Base-by-base conservation (phyloP, 2,888 invertebrate species). In the Diachrysia chrysitis region DNA sequence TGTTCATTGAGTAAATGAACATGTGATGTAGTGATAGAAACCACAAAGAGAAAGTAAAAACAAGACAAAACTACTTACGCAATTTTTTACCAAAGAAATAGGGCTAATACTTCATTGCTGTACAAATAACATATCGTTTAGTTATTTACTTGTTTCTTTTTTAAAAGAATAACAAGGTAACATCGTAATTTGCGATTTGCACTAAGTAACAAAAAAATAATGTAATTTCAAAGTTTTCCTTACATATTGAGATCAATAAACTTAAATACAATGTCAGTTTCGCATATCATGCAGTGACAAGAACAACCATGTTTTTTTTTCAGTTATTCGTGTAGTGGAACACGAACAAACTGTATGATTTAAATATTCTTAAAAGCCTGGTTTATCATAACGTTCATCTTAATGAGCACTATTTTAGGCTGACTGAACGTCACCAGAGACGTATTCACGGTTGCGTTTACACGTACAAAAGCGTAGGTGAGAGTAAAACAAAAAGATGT, bases 401-500 rank as follows among this genome's bases (percentile, higher is more conserved):
- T 85, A 85, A 85, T 86, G 86, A 87, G 83, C 72, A 87, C 86
- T 85, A 87, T 88, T 89, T 90, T 89, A 87, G 87, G 85, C 83
- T 83, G 73, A 78, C 70, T 83, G 76, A 79, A 84, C 88, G 89
- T 89, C 89, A 89, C 83, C 69, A 80, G 78, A 79, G 78, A 80
- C 86, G 83, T 85, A 64, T 73, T 63, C 63, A 84, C 82, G 82
- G 67, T 79, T 83, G 84, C 79, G 79, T 80, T 81, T 81, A 81
- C 77, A 82, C 79, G 77, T 81, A 80, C 74, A 85, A 74, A 78
- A 71, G 85, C 85, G 87, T 87, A 87, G 85, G 87, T 84, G 85
- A 87, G 81, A 78, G 81, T 80, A 86, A 89, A 70, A 87, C 85
- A 85, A 86, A 86, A 87, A 85, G 85, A 83, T 81, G 85, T 84